These are phyloP conservation scores for Eulemur mongoz DNA, from an alignment of 2,797 vertebrate genomes.

Conservation along the genomic window DNA sequence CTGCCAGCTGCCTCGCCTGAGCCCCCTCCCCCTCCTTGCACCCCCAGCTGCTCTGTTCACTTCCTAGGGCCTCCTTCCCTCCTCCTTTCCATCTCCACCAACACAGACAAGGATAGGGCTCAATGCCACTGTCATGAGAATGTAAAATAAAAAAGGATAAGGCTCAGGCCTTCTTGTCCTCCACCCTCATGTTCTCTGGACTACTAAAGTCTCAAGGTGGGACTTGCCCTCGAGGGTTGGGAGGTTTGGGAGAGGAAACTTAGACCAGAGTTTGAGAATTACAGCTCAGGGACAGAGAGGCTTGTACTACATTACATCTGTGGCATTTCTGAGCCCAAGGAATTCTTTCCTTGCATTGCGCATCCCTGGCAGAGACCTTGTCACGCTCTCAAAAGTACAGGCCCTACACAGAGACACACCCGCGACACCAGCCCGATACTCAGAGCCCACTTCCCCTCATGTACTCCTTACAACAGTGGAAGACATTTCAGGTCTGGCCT, in stretches of 20 bases:
- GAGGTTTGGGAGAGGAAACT: not conserved
- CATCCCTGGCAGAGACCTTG: not conserved
- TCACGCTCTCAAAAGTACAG: not conserved
- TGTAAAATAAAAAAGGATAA: not conserved
- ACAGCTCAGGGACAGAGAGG: not conserved
- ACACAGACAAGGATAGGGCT: not conserved
- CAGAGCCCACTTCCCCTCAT: not conserved
- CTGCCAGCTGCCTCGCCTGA: constrained; percentile 75
- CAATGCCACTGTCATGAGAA: not conserved
- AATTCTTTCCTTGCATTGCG: not conserved
- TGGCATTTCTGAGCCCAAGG: not conserved
- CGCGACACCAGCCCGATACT: not conserved
- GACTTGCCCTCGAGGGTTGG: not conserved
- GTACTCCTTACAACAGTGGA: not conserved
- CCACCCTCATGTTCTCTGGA: not conserved
- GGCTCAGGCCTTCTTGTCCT: not conserved
- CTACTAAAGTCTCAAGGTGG: not conserved
- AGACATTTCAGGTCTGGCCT: not conserved
- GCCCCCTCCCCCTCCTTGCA: constrained; percentile 51
- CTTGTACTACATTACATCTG: not conserved
- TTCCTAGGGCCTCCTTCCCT: not conserved
- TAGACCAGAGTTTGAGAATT: not conserved
- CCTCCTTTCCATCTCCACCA: not conserved
- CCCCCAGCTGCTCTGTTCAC: constrained; percentile 59
- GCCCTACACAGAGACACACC: not conserved